Conservation (phyloP, 30 jellyfish, hydroid and myxozoan genomes). For the Phacellophora camtschatica region DNA sequence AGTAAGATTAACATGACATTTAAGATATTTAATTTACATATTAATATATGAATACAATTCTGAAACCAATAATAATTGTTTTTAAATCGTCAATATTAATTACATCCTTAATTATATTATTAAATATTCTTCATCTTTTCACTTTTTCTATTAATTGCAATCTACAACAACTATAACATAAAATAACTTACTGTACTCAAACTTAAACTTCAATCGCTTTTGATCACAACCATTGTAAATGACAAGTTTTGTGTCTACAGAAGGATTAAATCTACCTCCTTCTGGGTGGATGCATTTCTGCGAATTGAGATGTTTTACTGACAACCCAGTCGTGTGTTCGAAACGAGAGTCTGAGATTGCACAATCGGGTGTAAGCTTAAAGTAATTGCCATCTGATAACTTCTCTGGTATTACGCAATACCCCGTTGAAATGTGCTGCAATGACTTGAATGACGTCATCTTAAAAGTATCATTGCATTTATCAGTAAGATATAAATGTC, state of each 20-base stretch:
- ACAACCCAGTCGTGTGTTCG: conserved; percentile 5
- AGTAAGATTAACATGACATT: no score
- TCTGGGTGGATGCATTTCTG: conserved; percentile 31
- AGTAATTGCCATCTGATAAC: neutral
- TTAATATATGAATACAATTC: no score
- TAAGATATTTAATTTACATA: no score
- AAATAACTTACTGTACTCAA: conserved; percentile 24
- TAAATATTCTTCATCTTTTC: no score
- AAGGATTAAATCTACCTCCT: conserved; percentile 2
- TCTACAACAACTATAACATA: no score
- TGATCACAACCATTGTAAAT: conserved; percentile 21
- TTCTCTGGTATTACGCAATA: neutral
- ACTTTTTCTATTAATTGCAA: no score
- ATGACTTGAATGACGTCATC: neutral
- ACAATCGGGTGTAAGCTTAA: neutral
- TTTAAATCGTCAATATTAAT: no score
- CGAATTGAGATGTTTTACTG: neutral
- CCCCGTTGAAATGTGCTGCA: neutral
- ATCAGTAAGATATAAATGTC: neutral
- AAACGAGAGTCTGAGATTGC: neutral
- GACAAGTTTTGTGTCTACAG: conserved; percentile 1
- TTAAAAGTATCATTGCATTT: conserved; percentile 4
- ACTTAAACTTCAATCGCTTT: conserved; percentile 10
- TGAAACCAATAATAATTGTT: no score
- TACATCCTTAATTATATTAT: no score